Evolutionary conservation across 2,888 invertebrate species (phyloP), one percentile per base, ranked within the genome.

Genomic region (Notodonta ziczac): DNA sequence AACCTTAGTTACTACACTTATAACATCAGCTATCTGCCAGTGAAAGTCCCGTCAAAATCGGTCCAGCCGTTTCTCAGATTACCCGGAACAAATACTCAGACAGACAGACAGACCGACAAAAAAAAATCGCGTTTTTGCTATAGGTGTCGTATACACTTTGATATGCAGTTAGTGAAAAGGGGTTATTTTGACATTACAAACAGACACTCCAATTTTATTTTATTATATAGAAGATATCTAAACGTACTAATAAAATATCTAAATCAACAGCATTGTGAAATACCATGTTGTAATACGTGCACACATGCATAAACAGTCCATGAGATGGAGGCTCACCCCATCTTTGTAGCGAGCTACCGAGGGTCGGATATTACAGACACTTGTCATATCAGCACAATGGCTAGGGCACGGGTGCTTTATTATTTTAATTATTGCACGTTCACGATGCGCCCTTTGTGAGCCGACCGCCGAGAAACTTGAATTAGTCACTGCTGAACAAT

Each of bases 381-480:
- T 93, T 92, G 92, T 93, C 91, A 91, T 92, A 91, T 90, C 87
- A 86, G 82, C 86, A 90, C 90, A 90, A 91, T 87, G 87, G 82
- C 77, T 73, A 71, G 74, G 81, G 78, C 76, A 76, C 65, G 80
- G 84, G 88, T 89, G 91, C 92, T 92, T 92, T 93, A 93, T 93
- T 92, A 93, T 93, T 93, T 93, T 93, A 93, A 93, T 92, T 92
- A 93, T 93, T 89, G 89, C 90, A 89, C 85, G 86, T 84, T 83
- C 85, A 81, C 82, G 81, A 82, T 81, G 85, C 80, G 84, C 89
- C 90, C 91, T 91, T 90, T 90, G 89, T 87, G 81, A 79, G 82
- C 77, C 84, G 75, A 77, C 82, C 83, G 76, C 83, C 8, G 84
- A 72, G 73, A 74, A 72, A 77, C 80, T 80, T 79, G 82, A 82